phyloP scores from a whole-genome alignment of 2,888 invertebrate species.

The Thereva nobilitata region DNA sequence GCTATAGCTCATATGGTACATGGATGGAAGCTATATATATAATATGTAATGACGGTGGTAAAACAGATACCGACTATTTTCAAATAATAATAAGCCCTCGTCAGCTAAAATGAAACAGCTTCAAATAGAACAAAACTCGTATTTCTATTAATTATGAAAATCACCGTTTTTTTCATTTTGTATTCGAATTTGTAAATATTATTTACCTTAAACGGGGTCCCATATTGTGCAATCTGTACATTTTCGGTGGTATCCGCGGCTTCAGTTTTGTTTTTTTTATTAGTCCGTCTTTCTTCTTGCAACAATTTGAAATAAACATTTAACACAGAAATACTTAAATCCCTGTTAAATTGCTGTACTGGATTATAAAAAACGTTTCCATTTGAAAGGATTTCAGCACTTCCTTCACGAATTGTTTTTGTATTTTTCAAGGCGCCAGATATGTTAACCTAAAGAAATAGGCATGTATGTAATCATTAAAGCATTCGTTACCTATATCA shows the following conservation, averaged over 20 bases:
- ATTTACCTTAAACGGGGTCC: conserved; percentile 1
- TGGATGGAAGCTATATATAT: no score
- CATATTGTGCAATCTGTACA: conserved; percentile 1
- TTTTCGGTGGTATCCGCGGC: conserved; percentile 13
- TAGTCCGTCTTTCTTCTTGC: conserved; percentile 51
- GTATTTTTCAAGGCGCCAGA: conserved; percentile 1
- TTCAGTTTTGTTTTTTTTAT: conserved; percentile 42
- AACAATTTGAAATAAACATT: conserved; percentile 67
- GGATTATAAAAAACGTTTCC: conserved; percentile 96
- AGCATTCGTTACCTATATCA: no score
- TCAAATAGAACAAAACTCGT: background rate
- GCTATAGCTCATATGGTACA: no score
- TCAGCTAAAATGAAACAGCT: no score
- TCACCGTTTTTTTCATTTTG: background rate
- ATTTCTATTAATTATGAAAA: background rate
- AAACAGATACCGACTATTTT: no score
- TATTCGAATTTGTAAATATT: conserved; percentile 3
- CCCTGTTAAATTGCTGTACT: conserved; percentile 97
- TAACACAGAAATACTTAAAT: conserved; percentile 80
- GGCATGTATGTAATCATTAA: background rate
- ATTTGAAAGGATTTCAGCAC: conserved; percentile 73
- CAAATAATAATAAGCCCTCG: no score
- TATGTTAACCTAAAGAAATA: conserved; percentile 10
- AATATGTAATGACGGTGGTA: no score
- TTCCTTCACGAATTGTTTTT: conserved; percentile 72